phyloP scores from a whole-genome alignment of 2,888 invertebrate genomes.

The Mythimna lalbum region DNA sequence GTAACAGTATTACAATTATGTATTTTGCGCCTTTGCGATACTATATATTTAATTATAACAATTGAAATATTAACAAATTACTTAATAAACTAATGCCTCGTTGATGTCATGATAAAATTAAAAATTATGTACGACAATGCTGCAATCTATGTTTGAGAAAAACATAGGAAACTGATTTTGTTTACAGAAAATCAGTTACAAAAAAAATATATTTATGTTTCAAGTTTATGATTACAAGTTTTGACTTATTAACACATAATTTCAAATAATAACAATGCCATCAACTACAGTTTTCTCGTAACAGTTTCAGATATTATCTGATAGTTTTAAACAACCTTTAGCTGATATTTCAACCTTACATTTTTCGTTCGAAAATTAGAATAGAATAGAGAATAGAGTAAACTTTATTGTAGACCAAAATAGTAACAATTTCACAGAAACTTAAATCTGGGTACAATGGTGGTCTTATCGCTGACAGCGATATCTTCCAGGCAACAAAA shows the following conservation, averaged over 20 bases:
- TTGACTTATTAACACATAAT: too few relatives aligned
- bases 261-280: too few relatives aligned
- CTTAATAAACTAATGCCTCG: background rate
- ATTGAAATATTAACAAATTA: background rate
- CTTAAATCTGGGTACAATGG: too few relatives aligned
- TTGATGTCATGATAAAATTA: background rate
- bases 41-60: background rate
- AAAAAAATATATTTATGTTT: background rate
- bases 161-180: background rate
- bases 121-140: background rate
- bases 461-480: too few relatives aligned
- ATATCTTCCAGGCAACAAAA: too few relatives aligned
- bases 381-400: too few relatives aligned
- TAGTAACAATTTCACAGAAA: too few relatives aligned
- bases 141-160: background rate
- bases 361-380: background rate
- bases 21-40: background rate
- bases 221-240: too few relatives aligned
- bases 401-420: too few relatives aligned
- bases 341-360: background rate
- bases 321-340: conserved; percentile 12
- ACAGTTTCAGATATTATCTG: conserved; percentile 1
- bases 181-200: too few relatives aligned
- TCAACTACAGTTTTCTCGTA: background rate
- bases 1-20: background rate